Evolutionary conservation across 2,113 vertebrate species (phyloP).

Genomic region (Talpa occidentalis): DNA sequence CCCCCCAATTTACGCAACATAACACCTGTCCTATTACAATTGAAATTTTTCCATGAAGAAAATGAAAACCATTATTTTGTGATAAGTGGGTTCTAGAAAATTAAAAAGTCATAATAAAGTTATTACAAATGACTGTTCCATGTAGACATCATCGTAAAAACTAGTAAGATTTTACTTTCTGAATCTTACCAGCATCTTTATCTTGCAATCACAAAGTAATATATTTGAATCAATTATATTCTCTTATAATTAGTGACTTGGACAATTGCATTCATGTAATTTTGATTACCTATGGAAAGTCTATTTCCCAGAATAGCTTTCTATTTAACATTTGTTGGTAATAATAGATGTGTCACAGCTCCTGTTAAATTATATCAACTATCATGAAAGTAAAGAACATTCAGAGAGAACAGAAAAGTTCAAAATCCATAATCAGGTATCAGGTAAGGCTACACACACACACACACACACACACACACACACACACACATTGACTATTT

Average conservation of each 20-base stretch:
- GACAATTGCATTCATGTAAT: slow-evolving; percentile 71
- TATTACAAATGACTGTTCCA: slow-evolving; percentile 19
- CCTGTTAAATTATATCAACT: slow-evolving; percentile 52
- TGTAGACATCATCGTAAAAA: slow-evolving; percentile 20
- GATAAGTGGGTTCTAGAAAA: slow-evolving; percentile 15
- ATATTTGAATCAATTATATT: slow-evolving; percentile 56
- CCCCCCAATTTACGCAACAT: not conserved
- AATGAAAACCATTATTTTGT: slow-evolving; percentile 35
- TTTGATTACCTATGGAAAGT: slow-evolving; percentile 68
- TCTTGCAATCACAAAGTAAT: slow-evolving; percentile 58
- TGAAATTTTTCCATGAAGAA: slow-evolving; percentile 23
- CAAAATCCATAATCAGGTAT: slow-evolving; percentile 24
- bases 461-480: not conserved
- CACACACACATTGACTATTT: not conserved
- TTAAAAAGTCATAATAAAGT: slow-evolving; percentile 46
- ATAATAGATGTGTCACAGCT: slow-evolving; percentile 70
- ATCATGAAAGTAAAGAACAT: not conserved
- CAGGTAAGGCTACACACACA: not conserved
- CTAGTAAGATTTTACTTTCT: slow-evolving; percentile 12
- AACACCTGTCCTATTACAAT: not conserved
- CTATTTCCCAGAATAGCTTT: slow-evolving; percentile 70
- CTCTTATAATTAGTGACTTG: slow-evolving; percentile 65
- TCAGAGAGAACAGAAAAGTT: slow-evolving; percentile 32
- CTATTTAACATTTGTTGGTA: slow-evolving; percentile 60
- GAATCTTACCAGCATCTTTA: slow-evolving; percentile 9